These are phyloP conservation scores for Chroicocephalus ridibundus DNA, from an alignment of 2,113 vertebrate species.

Conservation along the genomic window DNA sequence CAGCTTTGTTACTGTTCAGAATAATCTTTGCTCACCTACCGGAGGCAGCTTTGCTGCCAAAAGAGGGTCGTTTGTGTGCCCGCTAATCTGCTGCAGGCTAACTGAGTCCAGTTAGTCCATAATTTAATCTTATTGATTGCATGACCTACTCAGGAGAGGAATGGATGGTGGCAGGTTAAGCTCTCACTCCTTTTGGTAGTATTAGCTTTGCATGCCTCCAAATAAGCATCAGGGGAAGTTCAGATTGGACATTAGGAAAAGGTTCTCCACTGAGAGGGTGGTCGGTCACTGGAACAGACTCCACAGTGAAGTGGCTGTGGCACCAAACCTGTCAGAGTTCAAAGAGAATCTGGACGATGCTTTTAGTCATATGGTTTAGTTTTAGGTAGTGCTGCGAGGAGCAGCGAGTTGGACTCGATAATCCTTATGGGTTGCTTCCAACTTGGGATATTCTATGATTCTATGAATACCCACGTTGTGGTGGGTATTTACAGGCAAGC, in stretches of 20 bases:
- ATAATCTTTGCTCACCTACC: neutral
- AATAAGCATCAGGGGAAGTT: neutral
- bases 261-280: neutral
- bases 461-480: neutral
- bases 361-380: neutral
- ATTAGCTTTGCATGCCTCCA: neutral
- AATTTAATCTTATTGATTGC: neutral
- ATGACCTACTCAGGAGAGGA: neutral
- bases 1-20: neutral
- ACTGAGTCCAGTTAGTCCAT: neutral
- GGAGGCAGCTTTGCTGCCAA: neutral
- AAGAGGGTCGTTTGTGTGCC: neutral
- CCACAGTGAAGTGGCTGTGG: rapidly evolving
- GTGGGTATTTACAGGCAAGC: neutral
- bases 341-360: rapidly evolving
- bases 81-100: neutral
- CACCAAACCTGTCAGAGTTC: neutral
- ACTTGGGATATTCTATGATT: neutral
- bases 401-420: neutral
- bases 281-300: neutral
- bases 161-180: neutral
- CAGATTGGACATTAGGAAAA: neutral
- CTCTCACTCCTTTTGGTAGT: neutral
- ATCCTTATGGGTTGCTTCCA: neutral
- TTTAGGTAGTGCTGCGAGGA: neutral